Base-by-base conservation (phyloP, 2,113 vertebrate species). In the Mohoua ochrocephala region DNA sequence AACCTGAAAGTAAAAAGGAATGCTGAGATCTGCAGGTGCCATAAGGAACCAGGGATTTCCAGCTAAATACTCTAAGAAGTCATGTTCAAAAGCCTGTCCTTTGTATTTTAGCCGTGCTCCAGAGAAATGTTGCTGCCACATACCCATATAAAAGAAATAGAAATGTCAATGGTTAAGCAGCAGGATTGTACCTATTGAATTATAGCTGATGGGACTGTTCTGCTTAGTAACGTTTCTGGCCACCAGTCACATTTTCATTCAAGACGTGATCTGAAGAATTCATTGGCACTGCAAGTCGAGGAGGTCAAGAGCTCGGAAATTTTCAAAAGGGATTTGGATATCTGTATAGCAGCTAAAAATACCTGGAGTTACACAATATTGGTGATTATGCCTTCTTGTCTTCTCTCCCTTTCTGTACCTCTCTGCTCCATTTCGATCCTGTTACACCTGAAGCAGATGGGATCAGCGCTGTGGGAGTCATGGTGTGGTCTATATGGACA, bases 31-130 rank as follows among this genome's bases (percentile, higher is more conserved):
- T 88, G 68, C 79, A 80, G 64, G 91, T 3, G 1, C 64, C 69
- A 2, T 71, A 68, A 75, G 44, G 35, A 91, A n/a, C 3, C 15
- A 77, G 71, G 79, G 54, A 63, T 83, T 96, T 94, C 92, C 73
- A 86, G 68, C 71, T 91, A 84, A 84, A 70, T 87, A 47, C 45
- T 83, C 39, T 93, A 84, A 84, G 56, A 86, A 94, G n/a, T 63
- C 63, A 3, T 22, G 52, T 78, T 97, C 71, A 86, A 73, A 95
- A 84, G 39, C 5, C 45, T 45, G 33, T 86, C 71, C 54, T 92
- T 95, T 95, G 53, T 79, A 78, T 84, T 95, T 97, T 70, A 91
- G 59, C 59, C 75, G 70, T 42, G 42, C 75, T 91, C 86, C 50
- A 85, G 82, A 80, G 75, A 77, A 88, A 74, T 30, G 41, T 44